A percentile compares a stretch with the other conserved stretches of the same genome.
These are phyloP conservation scores for Oxyruncus cristatus DNA, from an alignment of 2,113 vertebrate species.

Conservation along the genomic window DNA sequence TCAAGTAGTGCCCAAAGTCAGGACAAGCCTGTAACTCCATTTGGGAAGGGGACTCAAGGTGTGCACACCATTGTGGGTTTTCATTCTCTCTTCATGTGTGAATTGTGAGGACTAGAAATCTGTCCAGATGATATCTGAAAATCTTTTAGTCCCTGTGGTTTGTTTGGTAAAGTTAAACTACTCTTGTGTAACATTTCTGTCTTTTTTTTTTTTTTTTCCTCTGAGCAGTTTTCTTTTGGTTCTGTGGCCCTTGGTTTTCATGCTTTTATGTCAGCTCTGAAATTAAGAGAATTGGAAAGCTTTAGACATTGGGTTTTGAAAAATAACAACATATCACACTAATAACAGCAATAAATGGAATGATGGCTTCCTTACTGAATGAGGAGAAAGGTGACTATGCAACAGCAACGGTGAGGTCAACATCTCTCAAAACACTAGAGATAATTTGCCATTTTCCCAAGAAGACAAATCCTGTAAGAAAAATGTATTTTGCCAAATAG, in stretches of 20 bases:
- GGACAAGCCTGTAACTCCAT: neutral
- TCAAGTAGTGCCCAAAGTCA: neutral
- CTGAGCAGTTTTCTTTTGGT: neutral
- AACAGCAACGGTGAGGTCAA: neutral
- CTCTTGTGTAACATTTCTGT: neutral
- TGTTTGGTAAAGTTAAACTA: neutral
- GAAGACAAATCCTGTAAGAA: neutral
- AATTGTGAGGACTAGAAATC: neutral
- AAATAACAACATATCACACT: neutral
- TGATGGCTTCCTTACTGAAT: neutral
- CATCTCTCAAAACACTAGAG: neutral
- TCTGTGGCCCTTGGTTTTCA: neutral
- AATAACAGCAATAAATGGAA: neutral
- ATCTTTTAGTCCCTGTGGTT: too few species aligned
- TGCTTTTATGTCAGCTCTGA: neutral
- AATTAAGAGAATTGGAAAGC: neutral
- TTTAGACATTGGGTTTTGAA: neutral
- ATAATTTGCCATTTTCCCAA: neutral
- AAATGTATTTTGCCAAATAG: neutral
- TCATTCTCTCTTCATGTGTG: neutral
- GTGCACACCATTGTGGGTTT: fast-evolving
- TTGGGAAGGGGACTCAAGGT: neutral
- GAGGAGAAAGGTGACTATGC: neutral
- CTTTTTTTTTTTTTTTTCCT: neutral
- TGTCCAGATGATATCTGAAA: neutral